Percentiles rank a stretch among this genome's conserved stretches.
phyloP scores from a whole-genome alignment of 2,888 invertebrate genomes.

The Cheilosia grossa region DNA sequence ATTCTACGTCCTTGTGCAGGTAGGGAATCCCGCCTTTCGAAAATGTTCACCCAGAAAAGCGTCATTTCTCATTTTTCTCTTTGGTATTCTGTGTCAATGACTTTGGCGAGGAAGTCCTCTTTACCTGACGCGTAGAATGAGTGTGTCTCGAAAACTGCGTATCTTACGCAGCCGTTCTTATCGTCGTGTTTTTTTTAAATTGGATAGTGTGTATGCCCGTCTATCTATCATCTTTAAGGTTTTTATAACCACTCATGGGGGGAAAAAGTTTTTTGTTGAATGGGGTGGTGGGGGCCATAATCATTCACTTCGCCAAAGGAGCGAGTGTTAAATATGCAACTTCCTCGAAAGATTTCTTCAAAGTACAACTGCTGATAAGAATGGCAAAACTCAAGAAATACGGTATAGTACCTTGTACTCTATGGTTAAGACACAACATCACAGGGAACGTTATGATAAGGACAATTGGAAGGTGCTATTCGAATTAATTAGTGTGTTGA shows the following conservation, averaged over 20 bases:
- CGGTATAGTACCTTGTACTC: not conserved
- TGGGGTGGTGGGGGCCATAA: not conserved
- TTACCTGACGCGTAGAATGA: constrained; percentile 43
- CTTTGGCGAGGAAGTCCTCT: constrained; percentile 35
- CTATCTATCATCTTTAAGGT: constrained; percentile 35
- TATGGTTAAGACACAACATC: not conserved
- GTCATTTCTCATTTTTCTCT: constrained; percentile 50
- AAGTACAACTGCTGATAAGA: not conserved
- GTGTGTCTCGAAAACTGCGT: constrained; percentile 15
- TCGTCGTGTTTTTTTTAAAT: constrained; percentile 35
- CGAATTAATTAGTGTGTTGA: no score
- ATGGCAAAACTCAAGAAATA: not conserved
- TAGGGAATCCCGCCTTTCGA: constrained; percentile 7
- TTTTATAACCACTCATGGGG: not conserved
- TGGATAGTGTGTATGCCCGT: constrained; percentile 31
- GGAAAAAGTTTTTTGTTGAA: constrained; percentile 22
- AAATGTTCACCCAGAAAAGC: constrained; percentile 26
- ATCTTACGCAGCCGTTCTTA: constrained; percentile 16
- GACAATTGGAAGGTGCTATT: no score
- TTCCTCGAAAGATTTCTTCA: constrained; percentile 4
- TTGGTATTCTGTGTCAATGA: constrained; percentile 52
- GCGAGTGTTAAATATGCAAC: not conserved
- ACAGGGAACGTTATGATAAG: not conserved
- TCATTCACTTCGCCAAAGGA: not conserved
- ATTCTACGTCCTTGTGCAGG: constrained; percentile 12